Conservation (phyloP, 2,113 vertebrate species). For the Apaloderma vittatum region DNA sequence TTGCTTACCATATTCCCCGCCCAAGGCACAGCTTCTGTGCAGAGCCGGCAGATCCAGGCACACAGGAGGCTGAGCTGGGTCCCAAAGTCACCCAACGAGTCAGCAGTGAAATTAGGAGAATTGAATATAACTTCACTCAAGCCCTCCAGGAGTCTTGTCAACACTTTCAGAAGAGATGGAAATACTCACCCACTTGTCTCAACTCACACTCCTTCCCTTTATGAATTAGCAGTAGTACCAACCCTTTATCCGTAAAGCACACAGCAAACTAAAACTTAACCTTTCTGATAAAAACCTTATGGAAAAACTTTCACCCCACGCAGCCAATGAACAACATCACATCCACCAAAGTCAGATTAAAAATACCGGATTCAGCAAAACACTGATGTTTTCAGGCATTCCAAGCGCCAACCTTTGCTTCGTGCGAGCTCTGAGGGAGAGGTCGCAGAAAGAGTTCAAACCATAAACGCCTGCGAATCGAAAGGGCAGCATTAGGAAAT, state of each 20-base stretch:
- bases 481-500: not conserved
- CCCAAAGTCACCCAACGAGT: not conserved
- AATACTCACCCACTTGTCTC: not conserved
- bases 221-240: not conserved
- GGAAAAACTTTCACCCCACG: not conserved
- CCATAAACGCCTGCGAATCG: not conserved
- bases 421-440: fast-evolving
- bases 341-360: not conserved
- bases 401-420: not conserved
- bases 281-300: not conserved
- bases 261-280: not conserved
- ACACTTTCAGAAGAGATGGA: not conserved
- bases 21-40: not conserved
- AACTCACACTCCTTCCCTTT: not conserved
- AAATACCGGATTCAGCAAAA: not conserved
- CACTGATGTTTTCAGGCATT: not conserved
- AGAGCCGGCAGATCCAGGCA: not conserved
- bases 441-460: not conserved
- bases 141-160: not conserved
- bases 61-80: not conserved
- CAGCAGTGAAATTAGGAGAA: not conserved
- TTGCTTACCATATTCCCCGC: not conserved
- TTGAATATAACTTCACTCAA: not conserved
- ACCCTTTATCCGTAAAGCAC: not conserved
- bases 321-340: not conserved